phyloP scores from a whole-genome alignment of 2,113 vertebrate species.

The Melanocharis versteri region DNA sequence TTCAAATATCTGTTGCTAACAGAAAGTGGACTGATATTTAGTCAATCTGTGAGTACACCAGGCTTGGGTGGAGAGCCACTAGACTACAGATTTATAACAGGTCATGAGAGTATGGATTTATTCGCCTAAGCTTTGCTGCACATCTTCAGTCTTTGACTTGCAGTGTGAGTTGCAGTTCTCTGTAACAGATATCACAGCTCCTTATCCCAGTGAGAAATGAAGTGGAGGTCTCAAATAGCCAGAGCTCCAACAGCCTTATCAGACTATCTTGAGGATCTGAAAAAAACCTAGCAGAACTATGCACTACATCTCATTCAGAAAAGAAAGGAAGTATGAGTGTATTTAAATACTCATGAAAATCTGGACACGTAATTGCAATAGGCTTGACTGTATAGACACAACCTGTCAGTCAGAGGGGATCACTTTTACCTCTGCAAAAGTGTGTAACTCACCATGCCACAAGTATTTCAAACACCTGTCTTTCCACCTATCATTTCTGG shows the following conservation, averaged over 20 bases:
- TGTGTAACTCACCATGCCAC: background rate
- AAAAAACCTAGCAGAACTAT: background rate
- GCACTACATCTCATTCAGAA: background rate
- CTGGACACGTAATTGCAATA: background rate
- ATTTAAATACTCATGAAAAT: background rate
- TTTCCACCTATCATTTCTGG: background rate
- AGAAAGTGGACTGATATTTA: background rate
- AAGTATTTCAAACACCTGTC: background rate
- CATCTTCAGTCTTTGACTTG: background rate
- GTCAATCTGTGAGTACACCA: background rate
- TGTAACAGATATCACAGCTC: background rate
- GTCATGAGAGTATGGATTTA: background rate
- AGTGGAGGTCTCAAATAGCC: background rate
- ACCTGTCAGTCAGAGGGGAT: background rate
- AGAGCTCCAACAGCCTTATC: background rate
- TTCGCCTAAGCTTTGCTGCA: background rate
- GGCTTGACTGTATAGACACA: background rate
- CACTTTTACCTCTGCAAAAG: background rate
- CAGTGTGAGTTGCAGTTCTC: background rate
- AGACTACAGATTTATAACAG: background rate
- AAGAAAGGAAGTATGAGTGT: background rate
- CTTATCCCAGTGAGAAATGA: background rate
- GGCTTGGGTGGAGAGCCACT: background rate
- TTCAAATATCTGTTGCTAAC: background rate
- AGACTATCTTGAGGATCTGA: background rate